Conservation (phyloP, 2,113 vertebrate species). For the Pogonocichla stellata region DNA sequence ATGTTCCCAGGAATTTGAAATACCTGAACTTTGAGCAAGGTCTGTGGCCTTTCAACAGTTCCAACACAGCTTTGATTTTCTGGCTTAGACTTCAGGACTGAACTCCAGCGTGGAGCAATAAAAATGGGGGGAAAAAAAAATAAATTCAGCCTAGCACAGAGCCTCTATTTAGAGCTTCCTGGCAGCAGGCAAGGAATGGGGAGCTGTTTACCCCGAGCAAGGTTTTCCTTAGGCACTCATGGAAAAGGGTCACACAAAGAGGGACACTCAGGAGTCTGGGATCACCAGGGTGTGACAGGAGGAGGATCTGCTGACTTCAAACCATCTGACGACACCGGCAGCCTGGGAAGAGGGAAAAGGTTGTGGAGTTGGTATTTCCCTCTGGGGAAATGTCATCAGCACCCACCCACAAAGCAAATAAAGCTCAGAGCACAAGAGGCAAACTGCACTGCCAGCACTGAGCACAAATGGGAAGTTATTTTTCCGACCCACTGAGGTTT, state of each 20-base stretch:
- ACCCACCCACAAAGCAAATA: conserved; percentile 21
- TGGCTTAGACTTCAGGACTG: conserved; percentile 34
- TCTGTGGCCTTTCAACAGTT: conserved; percentile 59
- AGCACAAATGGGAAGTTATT: neutral
- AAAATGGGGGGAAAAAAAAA: neutral
- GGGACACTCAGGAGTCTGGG: conserved; percentile 42
- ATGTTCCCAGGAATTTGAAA: conserved; percentile 1
- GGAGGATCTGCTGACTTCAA: conserved; percentile 15
- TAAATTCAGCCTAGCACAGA: conserved; percentile 37
- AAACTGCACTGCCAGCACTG: neutral
- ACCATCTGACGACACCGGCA: neutral
- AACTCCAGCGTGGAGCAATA: conserved; percentile 52
- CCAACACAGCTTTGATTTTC: conserved; percentile 58
- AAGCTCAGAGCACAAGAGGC: neutral
- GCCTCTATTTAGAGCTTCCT: conserved; percentile 70
- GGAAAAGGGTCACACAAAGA: conserved; percentile 61
- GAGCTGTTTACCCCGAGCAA: conserved; percentile 68
- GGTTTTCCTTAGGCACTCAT: conserved; percentile 60
- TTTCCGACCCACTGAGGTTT: neutral
- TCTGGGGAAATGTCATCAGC: conserved; percentile 1
- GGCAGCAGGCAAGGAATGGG: conserved; percentile 37
- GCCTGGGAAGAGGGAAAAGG: neutral
- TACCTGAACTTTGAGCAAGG: conserved; percentile 24
- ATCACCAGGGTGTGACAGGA: neutral
- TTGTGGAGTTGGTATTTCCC: conserved; percentile 18